Evolutionary conservation across 2,888 invertebrate species (phyloP).

Genomic region (Muschampia plurimacula): DNA sequence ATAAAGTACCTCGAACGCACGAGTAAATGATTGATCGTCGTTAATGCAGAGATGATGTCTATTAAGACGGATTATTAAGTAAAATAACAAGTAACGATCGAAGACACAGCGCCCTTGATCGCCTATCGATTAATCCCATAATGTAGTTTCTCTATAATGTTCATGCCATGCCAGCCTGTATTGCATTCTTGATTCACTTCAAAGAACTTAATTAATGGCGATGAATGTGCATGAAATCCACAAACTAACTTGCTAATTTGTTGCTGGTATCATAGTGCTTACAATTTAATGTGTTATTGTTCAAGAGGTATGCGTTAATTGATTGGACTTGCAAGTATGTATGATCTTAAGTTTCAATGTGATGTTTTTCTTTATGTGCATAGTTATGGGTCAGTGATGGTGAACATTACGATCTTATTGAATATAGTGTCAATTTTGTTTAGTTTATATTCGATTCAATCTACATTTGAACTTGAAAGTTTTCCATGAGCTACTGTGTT

Average conservation of each 20-base stretch:
- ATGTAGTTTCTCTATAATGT: slow-evolving; percentile 34
- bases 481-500: too few species aligned
- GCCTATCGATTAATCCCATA: slow-evolving; percentile 37
- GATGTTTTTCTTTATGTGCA: too few species aligned
- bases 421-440: neutral
- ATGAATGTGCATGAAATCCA: neutral
- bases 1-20: slow-evolving; percentile 16
- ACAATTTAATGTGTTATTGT: neutral
- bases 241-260: neutral
- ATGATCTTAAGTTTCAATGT: too few species aligned
- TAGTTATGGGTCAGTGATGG: neutral
- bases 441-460: neutral
- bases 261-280: neutral
- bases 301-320: neutral
- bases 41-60: slow-evolving; percentile 36
- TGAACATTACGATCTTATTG: neutral
- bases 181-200: slow-evolving; percentile 1
- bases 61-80: slow-evolving; percentile 36
- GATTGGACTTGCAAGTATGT: neutral
- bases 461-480: too few species aligned
- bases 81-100: slow-evolving; percentile 36
- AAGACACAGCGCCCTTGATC: slow-evolving; percentile 37
- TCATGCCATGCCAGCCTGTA: slow-evolving; percentile 2
- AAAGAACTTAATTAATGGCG: neutral
- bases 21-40: slow-evolving; percentile 33